Evolutionary conservation across 2,888 invertebrate species (phyloP), one percentile per base, ranked within the genome.

Genomic region (Bellardia bayeri): DNA sequence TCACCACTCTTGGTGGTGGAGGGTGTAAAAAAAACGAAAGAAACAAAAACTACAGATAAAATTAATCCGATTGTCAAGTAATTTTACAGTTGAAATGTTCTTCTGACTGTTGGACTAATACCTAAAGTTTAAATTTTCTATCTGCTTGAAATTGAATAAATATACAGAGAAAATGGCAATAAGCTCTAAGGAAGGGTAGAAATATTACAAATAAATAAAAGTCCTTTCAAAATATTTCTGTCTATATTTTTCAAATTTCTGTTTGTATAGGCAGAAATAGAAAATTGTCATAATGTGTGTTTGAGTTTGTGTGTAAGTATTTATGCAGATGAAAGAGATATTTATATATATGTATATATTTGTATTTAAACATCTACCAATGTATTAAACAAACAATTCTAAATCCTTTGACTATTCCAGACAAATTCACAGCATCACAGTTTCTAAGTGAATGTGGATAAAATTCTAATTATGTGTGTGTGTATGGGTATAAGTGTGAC

Each of bases 61-160:
- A 37, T 85, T 85, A 87, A 85, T 87, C 87, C 83, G 82, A 87
- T 87, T 87, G 85, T 82, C 78, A 37, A 79, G 72, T 74, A 85
- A 87, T 85, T 85, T 82, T 79, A 58, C 79, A 75, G 79, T 85
- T 85, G 81, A 87, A 85, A 82, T 81, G 30, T 61, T 81, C 30
- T 61, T 69, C 4, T 16, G 61, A 79, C 61, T 78, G 58, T 64
- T 37, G 45, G 42, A 76, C 64, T 78, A 78, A 79, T 68, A 74
- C 74, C 82, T 72, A 37, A 78, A 85, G 79, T 75, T 69, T 40
- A 78, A 84, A 84, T 87, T 81, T 82, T 74, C 68, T 75, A 74
- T 56, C 23, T 11, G 30, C 49, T 51, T 61, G 63, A 16, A 42
- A 42, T 74, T 49, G 23, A 4, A 6, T 68, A 56, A 45, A 45